A percentile compares a stretch with the other conserved stretches of the same genome.
Evolutionary conservation across 2,797 vertebrate genomes (phyloP).

Genomic region (Squalus acanthias): DNA sequence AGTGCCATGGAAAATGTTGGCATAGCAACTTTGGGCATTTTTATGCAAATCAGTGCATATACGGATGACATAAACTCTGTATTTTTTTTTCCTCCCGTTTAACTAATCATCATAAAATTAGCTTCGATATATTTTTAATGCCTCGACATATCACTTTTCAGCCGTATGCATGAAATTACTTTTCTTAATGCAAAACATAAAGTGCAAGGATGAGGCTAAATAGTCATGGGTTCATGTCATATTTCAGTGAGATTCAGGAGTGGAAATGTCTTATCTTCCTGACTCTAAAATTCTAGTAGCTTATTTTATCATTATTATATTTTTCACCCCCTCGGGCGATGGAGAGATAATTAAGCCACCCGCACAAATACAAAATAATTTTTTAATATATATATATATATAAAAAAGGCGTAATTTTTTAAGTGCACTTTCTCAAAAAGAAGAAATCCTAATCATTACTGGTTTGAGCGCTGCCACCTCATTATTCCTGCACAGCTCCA

Average conservation of each 20-base stretch:
- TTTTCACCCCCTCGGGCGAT: background rate
- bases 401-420: background rate
- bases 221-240: conserved; percentile 55
- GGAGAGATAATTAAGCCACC: conserved; percentile 19
- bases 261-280: background rate
- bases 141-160: conserved; percentile 92
- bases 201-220: conserved; percentile 95
- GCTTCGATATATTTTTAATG: conserved; percentile 93
- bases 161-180: conserved; percentile 99
- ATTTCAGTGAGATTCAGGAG: background rate
- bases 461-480: background rate
- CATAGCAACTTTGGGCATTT: conserved; percentile 78
- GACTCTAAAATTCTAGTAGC: background rate
- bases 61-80: conserved; percentile 69
- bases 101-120: conserved; percentile 99
- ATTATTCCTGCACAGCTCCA: background rate
- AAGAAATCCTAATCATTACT: background rate
- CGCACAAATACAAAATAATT: conserved; percentile 21
- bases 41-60: conserved; percentile 78
- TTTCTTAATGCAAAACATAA: conserved; percentile 95
- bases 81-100: conserved; percentile 75
- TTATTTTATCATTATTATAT: background rate
- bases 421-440: background rate
- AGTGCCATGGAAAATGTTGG: conserved; percentile 72
- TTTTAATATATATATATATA: background rate